Evolutionary conservation across 1,140 invertebrate species (phyloP).

Genomic region (Riptortus pedestris): DNA sequence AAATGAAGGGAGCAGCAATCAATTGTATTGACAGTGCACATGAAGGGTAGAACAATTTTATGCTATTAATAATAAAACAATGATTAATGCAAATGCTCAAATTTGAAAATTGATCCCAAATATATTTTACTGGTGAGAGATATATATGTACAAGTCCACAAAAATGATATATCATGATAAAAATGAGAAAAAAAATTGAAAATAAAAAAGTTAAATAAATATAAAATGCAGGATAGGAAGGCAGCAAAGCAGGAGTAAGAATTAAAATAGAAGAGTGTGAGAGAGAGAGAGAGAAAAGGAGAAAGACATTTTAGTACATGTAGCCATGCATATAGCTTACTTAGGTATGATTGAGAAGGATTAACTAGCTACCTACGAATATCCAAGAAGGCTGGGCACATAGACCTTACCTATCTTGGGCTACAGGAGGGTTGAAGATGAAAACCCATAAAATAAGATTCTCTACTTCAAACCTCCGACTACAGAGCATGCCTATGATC

Average conservation of each 20-base stretch:
- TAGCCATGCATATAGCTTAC: slow-evolving; percentile 12
- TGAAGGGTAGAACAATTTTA: too few relatives aligned
- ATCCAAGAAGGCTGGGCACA: slow-evolving; percentile 1
- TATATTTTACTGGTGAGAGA: too few relatives aligned
- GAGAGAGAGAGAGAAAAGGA: not conserved
- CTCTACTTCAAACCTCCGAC: not conserved
- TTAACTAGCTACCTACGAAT: not conserved
- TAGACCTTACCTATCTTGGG: slow-evolving; percentile 2
- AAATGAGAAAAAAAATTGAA: too few relatives aligned
- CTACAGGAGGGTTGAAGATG: not conserved
- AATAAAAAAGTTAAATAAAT: slow-evolving; percentile 2
- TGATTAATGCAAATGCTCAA: too few relatives aligned
- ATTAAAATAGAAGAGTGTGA: not conserved
- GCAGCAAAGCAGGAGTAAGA: slow-evolving; percentile 3
- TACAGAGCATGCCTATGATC: slow-evolving; percentile 2
- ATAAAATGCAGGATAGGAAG: slow-evolving; percentile 2
- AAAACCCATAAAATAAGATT: not conserved
- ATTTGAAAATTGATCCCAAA: too few relatives aligned
- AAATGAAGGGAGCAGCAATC: too few relatives aligned
- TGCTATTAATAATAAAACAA: too few relatives aligned
- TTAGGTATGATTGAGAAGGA: not conserved
- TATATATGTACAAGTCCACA: too few relatives aligned
- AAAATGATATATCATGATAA: too few relatives aligned
- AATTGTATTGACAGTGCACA: too few relatives aligned
- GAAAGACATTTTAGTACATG: too few relatives aligned